Evolutionary conservation across 2,888 invertebrate genomes (phyloP).

Genomic region (Poecilus cupreus): DNA sequence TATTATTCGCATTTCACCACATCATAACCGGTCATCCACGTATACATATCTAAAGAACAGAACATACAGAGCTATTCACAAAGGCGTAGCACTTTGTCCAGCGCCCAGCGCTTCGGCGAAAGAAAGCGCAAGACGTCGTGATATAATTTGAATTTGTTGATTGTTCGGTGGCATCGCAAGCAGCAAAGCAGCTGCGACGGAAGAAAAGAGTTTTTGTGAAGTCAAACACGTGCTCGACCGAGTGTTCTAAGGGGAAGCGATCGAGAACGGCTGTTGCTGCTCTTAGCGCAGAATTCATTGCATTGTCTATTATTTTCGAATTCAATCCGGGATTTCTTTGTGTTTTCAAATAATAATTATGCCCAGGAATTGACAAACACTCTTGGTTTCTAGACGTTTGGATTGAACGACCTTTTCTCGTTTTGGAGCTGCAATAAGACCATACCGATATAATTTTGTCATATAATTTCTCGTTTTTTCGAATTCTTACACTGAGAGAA

Average conservation of each 20-base stretch:
- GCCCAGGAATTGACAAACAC: too few species aligned
- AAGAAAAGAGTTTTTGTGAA: constrained; percentile 15
- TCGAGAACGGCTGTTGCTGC: background rate
- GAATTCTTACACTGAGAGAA: too few species aligned
- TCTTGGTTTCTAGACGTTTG: too few species aligned
- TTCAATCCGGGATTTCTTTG: background rate
- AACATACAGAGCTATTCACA: background rate
- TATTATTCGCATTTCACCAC: too few species aligned
- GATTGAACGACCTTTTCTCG: too few species aligned
- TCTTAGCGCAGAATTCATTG: constrained; percentile 3
- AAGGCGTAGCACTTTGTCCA: too few species aligned
- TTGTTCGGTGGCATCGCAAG: constrained; percentile 1
- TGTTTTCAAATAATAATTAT: background rate
- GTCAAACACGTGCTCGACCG: constrained; percentile 19
- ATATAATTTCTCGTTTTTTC: too few species aligned
- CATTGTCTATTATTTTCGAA: constrained; percentile 17
- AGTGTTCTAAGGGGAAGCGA: background rate
- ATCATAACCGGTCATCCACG: constrained; percentile 2
- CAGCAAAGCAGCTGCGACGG: constrained; percentile 3
- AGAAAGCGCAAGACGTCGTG: background rate
- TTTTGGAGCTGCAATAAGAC: too few species aligned
- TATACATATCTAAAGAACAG: too few species aligned
- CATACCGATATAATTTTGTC: too few species aligned
- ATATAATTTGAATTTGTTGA: constrained; percentile 28
- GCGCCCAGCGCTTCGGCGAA: too few species aligned